A percentile compares a stretch with the other conserved stretches of the same genome.
Evolutionary conservation across 2,888 invertebrate species (phyloP).

Genomic region (Trachelus stipa): DNA sequence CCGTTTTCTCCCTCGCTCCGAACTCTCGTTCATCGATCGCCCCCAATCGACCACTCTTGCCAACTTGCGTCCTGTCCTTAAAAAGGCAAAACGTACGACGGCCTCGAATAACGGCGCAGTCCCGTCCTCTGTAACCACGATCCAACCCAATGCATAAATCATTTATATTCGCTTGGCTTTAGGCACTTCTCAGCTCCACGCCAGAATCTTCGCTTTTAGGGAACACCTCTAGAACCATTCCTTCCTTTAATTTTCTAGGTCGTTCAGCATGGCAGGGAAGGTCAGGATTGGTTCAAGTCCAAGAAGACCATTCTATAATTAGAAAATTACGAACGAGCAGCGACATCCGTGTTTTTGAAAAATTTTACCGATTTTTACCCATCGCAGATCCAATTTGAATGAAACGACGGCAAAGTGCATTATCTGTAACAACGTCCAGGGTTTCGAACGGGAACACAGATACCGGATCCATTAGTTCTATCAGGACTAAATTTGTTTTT

Average conservation of each 20-base stretch:
- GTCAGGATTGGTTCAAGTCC: slow-evolving; percentile 64
- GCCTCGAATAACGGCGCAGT: neutral
- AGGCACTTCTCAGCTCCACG: neutral
- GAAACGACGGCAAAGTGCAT: neutral
- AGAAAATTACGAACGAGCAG: neutral
- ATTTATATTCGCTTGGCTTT: neutral
- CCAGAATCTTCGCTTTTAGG: neutral
- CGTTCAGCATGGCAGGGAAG: slow-evolving; percentile 58
- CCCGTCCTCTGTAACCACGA: neutral
- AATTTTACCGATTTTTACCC: neutral
- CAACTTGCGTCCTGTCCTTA: slow-evolving; percentile 50
- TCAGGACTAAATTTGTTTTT: neutral
- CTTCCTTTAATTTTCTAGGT: slow-evolving; percentile 53
- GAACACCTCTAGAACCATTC: neutral
- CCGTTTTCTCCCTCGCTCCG: neutral
- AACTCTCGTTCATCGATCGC: slow-evolving; percentile 64
- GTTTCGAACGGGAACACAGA: neutral
- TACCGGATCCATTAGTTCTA: neutral
- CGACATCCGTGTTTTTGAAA: neutral
- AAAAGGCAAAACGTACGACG: slow-evolving; percentile 23
- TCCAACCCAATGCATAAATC: neutral
- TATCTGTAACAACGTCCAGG: neutral
- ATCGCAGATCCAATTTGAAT: neutral
- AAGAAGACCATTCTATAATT: slow-evolving; percentile 32
- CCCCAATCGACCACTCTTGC: slow-evolving; percentile 61